These are phyloP conservation scores for Percopsis omiscomaycus DNA, from an alignment of 2,797 vertebrate species.

Conservation along the genomic window DNA sequence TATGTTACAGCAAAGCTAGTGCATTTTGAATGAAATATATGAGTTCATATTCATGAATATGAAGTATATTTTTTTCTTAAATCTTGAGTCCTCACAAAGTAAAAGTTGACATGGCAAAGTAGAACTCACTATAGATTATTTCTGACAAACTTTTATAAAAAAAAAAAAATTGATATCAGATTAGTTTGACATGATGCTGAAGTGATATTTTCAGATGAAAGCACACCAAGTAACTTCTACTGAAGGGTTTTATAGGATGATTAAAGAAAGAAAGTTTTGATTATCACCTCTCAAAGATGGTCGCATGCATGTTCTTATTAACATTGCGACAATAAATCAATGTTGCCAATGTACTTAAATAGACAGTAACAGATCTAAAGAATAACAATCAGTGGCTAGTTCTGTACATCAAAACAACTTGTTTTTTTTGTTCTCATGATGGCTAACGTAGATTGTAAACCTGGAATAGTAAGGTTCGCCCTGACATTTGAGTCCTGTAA, in stretches of 20 bases:
- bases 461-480: constrained; percentile 16
- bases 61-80: constrained; percentile 11
- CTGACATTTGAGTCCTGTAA: constrained; percentile 21
- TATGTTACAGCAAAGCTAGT: background rate
- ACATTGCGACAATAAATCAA: constrained; percentile 41
- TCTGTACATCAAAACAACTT: constrained; percentile 47
- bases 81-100: no score
- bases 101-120: no score
- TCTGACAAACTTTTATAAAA: no score
- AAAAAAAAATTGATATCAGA: background rate
- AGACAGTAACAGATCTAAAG: constrained; percentile 43
- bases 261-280: no score
- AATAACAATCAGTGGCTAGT: constrained; percentile 49
- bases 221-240: no score
- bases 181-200: constrained; percentile 19
- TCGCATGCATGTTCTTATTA: constrained; percentile 58
- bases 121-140: no score
- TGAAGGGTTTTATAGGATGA: no score
- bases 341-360: constrained; percentile 47
- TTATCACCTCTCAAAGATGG: constrained; percentile 9
- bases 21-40: no score
- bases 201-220: no score
- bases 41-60: constrained; percentile 3
- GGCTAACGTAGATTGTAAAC: constrained; percentile 10
- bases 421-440: constrained; percentile 11